These are phyloP conservation scores for Mimachlamys varia DNA, from an alignment of 2,888 invertebrate genomes.

Conservation along the genomic window DNA sequence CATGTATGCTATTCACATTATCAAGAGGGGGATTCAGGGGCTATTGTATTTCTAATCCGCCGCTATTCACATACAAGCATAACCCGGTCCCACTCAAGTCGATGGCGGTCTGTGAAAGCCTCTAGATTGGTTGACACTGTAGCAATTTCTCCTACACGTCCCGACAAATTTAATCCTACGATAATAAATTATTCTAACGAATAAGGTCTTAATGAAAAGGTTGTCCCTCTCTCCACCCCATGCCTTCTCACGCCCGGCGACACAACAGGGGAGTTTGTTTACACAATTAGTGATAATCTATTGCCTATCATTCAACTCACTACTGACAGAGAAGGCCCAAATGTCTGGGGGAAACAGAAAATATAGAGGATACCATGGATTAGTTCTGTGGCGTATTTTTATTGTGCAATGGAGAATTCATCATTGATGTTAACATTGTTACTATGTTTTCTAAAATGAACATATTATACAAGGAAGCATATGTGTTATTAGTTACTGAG, in stretches of 20 bases:
- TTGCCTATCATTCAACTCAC: background rate
- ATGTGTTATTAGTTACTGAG: too few species aligned
- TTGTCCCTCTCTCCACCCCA: slow-evolving; percentile 21
- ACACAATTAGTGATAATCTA: slow-evolving; percentile 8
- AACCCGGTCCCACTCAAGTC: slow-evolving; percentile 8
- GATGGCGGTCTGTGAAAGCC: slow-evolving; percentile 25
- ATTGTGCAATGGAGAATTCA: too few species aligned
- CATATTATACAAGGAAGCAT: too few species aligned
- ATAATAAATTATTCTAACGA: slow-evolving; percentile 30
- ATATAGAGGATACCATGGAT: background rate
- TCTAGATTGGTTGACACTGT: slow-evolving; percentile 22
- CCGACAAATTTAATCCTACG: slow-evolving; percentile 6
- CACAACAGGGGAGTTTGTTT: background rate
- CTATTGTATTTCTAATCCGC: background rate
- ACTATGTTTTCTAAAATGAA: too few species aligned
- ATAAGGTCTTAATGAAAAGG: slow-evolving; percentile 12
- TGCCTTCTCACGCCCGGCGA: slow-evolving; percentile 4
- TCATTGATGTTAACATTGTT: too few species aligned
- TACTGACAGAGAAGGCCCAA: background rate
- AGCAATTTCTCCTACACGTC: background rate
- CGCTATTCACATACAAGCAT: slow-evolving; percentile 5
- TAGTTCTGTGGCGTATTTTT: background rate
- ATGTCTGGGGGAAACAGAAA: background rate
- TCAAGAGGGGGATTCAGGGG: slow-evolving; percentile 16
- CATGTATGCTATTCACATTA: slow-evolving; percentile 25